Conservation (phyloP, 2,888 invertebrate genomes). For the Monochamus alternatus region DNA sequence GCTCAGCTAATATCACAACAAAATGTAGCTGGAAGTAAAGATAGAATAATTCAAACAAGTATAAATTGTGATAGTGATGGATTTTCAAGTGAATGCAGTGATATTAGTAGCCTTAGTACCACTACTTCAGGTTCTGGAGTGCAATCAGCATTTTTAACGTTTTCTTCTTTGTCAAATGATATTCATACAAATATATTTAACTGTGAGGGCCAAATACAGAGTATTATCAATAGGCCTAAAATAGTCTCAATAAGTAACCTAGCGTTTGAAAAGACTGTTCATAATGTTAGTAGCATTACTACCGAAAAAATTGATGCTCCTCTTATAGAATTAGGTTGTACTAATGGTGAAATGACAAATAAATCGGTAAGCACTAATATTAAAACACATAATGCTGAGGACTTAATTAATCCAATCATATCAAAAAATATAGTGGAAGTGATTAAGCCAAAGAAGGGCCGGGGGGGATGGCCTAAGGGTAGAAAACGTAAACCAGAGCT, state of each 20-base stretch:
- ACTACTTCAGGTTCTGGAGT: constrained; percentile 55
- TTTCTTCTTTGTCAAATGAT: constrained; percentile 52
- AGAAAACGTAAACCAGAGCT: constrained; percentile 74
- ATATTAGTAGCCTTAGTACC: constrained; percentile 61
- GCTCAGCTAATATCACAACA: constrained; percentile 69
- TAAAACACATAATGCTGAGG: constrained; percentile 30
- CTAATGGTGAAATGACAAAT: constrained; percentile 25
- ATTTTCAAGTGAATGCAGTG: constrained; percentile 67
- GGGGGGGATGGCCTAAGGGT: constrained; percentile 78
- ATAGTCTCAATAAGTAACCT: constrained; percentile 40
- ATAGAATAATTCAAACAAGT: constrained; percentile 44
- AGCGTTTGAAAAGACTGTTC: constrained; percentile 32
- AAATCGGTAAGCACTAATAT: constrained; percentile 14
- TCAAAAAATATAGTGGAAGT: constrained; percentile 45
- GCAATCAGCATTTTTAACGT: constrained; percentile 52
- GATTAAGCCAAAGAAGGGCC: constrained; percentile 68
- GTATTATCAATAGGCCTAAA: constrained; percentile 49
- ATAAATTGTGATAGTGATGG: constrained; percentile 68
- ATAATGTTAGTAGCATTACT: constrained; percentile 24
- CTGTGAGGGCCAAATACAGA: constrained; percentile 46
- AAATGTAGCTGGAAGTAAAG: constrained; percentile 51
- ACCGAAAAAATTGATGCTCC: constrained; percentile 13
- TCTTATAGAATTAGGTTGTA: constrained; percentile 8
- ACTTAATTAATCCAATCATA: constrained; percentile 42
- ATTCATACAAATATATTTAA: constrained; percentile 47